These are phyloP conservation scores for Heliangelus exortis DNA, from an alignment of 2,797 vertebrate species.

Conservation along the genomic window DNA sequence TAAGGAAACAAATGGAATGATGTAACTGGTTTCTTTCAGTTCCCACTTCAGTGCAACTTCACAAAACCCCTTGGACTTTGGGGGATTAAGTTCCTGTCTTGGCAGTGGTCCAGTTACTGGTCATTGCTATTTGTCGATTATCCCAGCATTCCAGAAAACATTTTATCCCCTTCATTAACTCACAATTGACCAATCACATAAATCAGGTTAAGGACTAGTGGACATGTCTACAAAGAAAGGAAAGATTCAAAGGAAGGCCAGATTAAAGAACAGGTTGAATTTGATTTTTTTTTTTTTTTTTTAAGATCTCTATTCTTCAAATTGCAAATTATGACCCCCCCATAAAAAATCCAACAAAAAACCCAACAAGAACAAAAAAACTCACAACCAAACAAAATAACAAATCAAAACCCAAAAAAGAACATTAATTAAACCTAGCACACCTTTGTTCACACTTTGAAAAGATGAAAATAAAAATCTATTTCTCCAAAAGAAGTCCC, in stretches of 20 bases:
- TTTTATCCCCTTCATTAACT: slow-evolving; percentile 73
- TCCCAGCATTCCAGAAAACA: slow-evolving; percentile 68
- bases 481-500: background rate
- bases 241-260: slow-evolving; percentile 32
- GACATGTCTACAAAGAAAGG: slow-evolving; percentile 41
- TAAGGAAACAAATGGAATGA: slow-evolving; percentile 58
- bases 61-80: slow-evolving; percentile 51
- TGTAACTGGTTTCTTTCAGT: slow-evolving; percentile 69
- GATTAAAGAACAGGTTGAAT: slow-evolving; percentile 54
- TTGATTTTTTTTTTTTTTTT: background rate
- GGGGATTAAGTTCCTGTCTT: slow-evolving; percentile 61
- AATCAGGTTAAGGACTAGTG: slow-evolving; percentile 66
- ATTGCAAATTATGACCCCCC: background rate
- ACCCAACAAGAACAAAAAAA: background rate
- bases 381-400: too few relatives aligned
- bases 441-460: background rate
- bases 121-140: slow-evolving; percentile 56
- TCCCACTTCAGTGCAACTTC: slow-evolving; percentile 63
- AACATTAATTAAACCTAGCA: slow-evolving; percentile 30
- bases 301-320: slow-evolving; percentile 6
- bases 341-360: too few relatives aligned
- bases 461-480: background rate
- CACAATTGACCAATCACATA: slow-evolving; percentile 69
- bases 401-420: background rate
- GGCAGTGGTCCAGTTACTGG: slow-evolving; percentile 38